phyloP scores from a whole-genome alignment of 2,113 vertebrate species.

The Cyanoderma ruficeps region DNA sequence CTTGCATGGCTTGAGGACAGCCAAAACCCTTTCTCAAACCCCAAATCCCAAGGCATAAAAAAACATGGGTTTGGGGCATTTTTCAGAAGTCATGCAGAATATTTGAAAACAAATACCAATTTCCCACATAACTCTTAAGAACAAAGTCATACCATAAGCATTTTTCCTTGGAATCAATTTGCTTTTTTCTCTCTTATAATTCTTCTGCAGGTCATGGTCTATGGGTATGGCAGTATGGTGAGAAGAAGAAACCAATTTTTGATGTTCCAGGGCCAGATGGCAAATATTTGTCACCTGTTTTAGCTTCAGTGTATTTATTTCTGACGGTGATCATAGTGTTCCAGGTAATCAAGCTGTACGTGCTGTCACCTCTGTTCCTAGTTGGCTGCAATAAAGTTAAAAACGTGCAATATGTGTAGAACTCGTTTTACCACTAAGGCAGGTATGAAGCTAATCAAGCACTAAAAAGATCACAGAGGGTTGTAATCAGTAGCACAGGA shows the following conservation, averaged over 20 bases:
- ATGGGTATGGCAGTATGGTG: constrained; percentile 89
- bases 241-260: constrained; percentile 87
- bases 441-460: not conserved
- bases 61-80: accelerated
- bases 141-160: not conserved
- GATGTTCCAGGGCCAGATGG: constrained; percentile 88
- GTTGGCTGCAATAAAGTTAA: not conserved
- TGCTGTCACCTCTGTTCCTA: not conserved
- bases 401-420: not conserved
- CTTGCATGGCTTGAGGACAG: not conserved
- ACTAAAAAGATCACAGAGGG: not conserved
- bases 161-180: not conserved
- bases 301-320: constrained; percentile 92
- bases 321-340: constrained; percentile 96
- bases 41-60: not conserved
- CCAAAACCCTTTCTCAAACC: not conserved
- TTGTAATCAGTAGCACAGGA: not conserved
- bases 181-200: constrained; percentile 15
- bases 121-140: not conserved
- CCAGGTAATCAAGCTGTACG: constrained; percentile 81
- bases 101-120: not conserved
- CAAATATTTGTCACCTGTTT: constrained; percentile 83
- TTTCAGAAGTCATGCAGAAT: not conserved
- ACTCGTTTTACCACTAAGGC: not conserved
- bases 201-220: constrained; percentile 85